phyloP scores from a whole-genome alignment of 2,797 vertebrate species.

The Crocodylus rhombifer region DNA sequence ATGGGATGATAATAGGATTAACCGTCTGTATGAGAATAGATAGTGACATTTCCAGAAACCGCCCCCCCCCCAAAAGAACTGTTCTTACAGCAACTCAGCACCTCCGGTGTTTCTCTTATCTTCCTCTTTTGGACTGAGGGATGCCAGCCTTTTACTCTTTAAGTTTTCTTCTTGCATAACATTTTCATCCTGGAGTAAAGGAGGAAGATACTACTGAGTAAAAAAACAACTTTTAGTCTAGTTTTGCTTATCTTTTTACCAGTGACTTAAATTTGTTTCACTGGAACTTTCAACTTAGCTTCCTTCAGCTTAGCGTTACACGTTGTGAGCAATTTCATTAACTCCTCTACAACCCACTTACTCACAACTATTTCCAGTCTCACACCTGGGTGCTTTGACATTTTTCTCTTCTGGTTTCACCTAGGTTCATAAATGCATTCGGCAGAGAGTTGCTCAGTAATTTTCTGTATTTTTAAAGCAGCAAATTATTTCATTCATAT shows the following conservation, averaged over 20 bases:
- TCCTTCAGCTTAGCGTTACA: not conserved
- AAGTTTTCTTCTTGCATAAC: not conserved
- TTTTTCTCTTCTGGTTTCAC: not conserved
- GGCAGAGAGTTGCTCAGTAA: not conserved
- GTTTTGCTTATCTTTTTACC: not conserved
- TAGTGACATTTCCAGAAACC: not conserved
- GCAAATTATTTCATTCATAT: not conserved
- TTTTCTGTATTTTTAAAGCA: not conserved
- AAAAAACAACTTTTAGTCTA: not conserved
- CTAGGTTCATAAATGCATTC: not conserved
- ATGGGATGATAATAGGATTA: slow-evolving; percentile 1
- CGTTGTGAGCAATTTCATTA: not conserved
- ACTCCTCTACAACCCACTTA: not conserved
- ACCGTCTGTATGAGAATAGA: not conserved
- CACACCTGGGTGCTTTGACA: not conserved
- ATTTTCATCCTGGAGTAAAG: not conserved
- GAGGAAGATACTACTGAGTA: not conserved
- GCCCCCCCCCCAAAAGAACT: not conserved
- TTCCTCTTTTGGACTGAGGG: not conserved
- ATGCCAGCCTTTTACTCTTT: not conserved
- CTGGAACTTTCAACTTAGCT: not conserved
- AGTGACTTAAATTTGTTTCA: not conserved
- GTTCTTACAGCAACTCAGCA: not conserved
- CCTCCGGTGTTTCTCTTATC: not conserved
- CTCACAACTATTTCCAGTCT: not conserved